Percentiles rank a stretch among this genome's conserved stretches.
phyloP scores from a whole-genome alignment of 2,113 vertebrate species.

The Pipra filicauda region DNA sequence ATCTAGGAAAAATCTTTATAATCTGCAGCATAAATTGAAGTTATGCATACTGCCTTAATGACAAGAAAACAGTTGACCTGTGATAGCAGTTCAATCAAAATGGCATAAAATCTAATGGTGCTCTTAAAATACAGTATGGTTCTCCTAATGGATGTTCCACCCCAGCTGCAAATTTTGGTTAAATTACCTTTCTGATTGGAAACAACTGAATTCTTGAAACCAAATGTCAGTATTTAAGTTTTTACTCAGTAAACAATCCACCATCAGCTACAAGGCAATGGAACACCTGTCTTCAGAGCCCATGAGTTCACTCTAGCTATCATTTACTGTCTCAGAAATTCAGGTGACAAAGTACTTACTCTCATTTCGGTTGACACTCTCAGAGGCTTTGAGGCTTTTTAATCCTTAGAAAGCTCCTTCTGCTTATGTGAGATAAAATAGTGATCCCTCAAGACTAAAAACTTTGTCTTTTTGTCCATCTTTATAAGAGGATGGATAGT shows the following conservation, averaged over 20 bases:
- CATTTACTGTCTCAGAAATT: background rate
- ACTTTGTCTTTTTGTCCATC: background rate
- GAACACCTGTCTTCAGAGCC: background rate
- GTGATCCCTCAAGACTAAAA: background rate
- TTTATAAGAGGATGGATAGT: background rate
- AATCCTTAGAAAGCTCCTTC: constrained; percentile 23
- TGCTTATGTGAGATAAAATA: constrained; percentile 1
- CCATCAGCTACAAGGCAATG: background rate
- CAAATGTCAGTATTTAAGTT: background rate
- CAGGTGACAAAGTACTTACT: background rate
- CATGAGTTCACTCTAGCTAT: background rate
- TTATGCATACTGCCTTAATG: background rate
- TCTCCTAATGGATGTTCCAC: background rate
- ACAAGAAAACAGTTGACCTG: constrained; percentile 8
- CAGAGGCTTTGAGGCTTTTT: background rate
- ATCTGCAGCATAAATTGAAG: background rate
- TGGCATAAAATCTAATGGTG: background rate
- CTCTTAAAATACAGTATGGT: background rate
- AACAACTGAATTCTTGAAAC: background rate
- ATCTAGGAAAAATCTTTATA: background rate
- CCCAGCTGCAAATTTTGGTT: background rate
- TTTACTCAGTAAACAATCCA: background rate
- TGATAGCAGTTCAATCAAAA: constrained; percentile 15
- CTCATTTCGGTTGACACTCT: background rate
- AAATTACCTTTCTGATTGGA: background rate